Conservation (phyloP, 2,797 vertebrate genomes). For the Aplochiton taeniatus region DNA sequence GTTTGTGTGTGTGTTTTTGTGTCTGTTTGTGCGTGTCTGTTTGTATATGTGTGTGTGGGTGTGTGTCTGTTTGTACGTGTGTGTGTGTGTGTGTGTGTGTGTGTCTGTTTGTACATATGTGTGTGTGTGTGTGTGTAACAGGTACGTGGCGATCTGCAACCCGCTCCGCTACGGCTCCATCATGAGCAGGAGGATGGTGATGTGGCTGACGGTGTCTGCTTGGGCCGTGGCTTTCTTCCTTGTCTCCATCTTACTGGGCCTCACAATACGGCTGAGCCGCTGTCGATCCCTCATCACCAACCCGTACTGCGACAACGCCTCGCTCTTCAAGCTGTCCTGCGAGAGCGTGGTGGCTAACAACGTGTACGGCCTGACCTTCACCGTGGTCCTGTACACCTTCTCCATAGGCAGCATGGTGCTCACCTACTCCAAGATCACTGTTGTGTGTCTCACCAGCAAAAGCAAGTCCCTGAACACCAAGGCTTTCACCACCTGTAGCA, state of each 20-base stretch:
- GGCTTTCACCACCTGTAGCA: slow-evolving; percentile 63
- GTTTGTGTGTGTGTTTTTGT: no score
- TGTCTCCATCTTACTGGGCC: slow-evolving; percentile 38
- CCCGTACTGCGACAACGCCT: slow-evolving; percentile 61
- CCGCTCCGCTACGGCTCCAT: slow-evolving; percentile 69
- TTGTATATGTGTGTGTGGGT: no score
- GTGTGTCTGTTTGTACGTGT: no score
- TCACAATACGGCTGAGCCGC: slow-evolving; percentile 43
- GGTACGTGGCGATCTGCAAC: slow-evolving; percentile 79
- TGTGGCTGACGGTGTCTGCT: slow-evolving; percentile 55
- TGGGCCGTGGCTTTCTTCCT: slow-evolving; percentile 47
- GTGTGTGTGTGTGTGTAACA: no score
- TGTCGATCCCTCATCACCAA: slow-evolving; percentile 49
- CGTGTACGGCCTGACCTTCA: slow-evolving; percentile 55
- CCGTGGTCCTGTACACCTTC: slow-evolving; percentile 21
- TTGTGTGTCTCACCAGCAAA: slow-evolving; percentile 43
- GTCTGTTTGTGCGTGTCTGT: no score
- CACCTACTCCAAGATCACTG: slow-evolving; percentile 49
- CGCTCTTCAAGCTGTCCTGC: slow-evolving; percentile 67
- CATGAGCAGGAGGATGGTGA: slow-evolving; percentile 66
- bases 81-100: no score
- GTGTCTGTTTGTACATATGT: no score
- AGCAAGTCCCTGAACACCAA: slow-evolving; percentile 60
- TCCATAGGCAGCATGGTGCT: slow-evolving; percentile 48
- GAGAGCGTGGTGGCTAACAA: slow-evolving; percentile 56